Evolutionary conservation across 2,797 vertebrate genomes (phyloP).

Genomic region (Hippoglossus hippoglossus): DNA sequence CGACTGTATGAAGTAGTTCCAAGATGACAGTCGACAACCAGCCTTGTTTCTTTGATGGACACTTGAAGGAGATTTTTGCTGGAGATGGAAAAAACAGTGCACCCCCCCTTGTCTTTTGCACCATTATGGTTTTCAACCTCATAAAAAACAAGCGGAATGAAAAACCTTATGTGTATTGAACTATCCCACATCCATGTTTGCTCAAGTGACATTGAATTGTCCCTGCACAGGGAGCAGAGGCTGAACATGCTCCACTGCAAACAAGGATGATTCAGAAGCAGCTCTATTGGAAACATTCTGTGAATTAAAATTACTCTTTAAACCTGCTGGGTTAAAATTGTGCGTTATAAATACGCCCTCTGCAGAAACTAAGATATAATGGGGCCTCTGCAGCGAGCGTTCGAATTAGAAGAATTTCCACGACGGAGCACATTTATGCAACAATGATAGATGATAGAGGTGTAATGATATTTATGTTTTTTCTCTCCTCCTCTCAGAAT

Average conservation of each 20-base stretch:
- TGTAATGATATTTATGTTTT: slow-evolving; percentile 50
- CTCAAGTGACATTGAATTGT: not conserved
- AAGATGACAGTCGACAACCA: not conserved
- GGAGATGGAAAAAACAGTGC: not conserved
- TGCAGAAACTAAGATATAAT: slow-evolving; percentile 8
- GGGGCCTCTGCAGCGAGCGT: slow-evolving; percentile 16
- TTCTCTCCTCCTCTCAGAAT: slow-evolving; percentile 25
- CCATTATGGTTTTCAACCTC: not conserved
- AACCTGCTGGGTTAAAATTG: slow-evolving; percentile 11
- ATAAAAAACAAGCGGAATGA: not conserved
- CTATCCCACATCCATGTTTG: not conserved
- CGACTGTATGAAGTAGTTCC: not conserved
- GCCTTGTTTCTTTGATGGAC: not conserved
- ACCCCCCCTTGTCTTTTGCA: not conserved
- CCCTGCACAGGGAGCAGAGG: not conserved
- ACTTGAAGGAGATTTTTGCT: not conserved
- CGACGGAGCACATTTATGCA: slow-evolving; percentile 13
- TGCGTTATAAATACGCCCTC: slow-evolving; percentile 16
- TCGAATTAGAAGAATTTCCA: slow-evolving; percentile 25
- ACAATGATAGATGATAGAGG: slow-evolving; percentile 30
- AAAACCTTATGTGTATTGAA: not conserved
- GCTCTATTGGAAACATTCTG: not conserved
- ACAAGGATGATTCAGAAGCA: slow-evolving; percentile 16
- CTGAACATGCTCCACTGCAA: not conserved
- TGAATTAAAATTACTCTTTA: slow-evolving; percentile 6